A percentile compares a stretch with the other conserved stretches of the same genome.
Conservation (phyloP, 1,140 invertebrate genomes). For the Drosophila teissieri region DNA sequence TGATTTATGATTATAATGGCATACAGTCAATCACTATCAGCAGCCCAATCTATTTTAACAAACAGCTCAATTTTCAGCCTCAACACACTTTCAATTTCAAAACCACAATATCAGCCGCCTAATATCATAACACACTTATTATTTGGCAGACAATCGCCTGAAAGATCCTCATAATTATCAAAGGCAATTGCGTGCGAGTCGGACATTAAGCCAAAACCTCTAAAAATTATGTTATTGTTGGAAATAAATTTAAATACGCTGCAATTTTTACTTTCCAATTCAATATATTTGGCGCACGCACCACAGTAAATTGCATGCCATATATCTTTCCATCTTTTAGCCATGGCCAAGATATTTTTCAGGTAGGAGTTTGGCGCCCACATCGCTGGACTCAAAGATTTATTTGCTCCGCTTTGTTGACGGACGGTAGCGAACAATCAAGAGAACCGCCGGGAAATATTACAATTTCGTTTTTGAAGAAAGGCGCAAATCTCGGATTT, state of each 20-base stretch:
- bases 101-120: conserved; percentile 51
- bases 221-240: conserved; percentile 59
- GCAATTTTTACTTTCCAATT: conserved; percentile 81
- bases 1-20: not conserved
- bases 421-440: conserved; percentile 45
- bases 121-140: conserved; percentile 54
- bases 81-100: conserved; percentile 51
- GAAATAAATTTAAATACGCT: conserved; percentile 76
- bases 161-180: conserved; percentile 63
- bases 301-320: conserved; percentile 60
- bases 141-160: conserved; percentile 40
- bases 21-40: conserved; percentile 8
- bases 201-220: conserved; percentile 46
- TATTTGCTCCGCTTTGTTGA: conserved; percentile 47
- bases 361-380: conserved; percentile 39
- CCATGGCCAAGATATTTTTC: conserved; percentile 23
- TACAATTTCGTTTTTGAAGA: conserved; percentile 31
- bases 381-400: conserved; percentile 33
- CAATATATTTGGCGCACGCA: conserved; percentile 73
- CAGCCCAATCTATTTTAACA: conserved; percentile 14
- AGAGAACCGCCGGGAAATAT: conserved; percentile 54
- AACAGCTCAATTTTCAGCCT: conserved; percentile 54
- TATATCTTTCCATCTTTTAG: conserved; percentile 34
- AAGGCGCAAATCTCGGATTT: conserved; percentile 42
- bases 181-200: conserved; percentile 57